Evolutionary conservation across 2,888 invertebrate genomes (phyloP).

Genomic region (Stegophylla sp.): DNA sequence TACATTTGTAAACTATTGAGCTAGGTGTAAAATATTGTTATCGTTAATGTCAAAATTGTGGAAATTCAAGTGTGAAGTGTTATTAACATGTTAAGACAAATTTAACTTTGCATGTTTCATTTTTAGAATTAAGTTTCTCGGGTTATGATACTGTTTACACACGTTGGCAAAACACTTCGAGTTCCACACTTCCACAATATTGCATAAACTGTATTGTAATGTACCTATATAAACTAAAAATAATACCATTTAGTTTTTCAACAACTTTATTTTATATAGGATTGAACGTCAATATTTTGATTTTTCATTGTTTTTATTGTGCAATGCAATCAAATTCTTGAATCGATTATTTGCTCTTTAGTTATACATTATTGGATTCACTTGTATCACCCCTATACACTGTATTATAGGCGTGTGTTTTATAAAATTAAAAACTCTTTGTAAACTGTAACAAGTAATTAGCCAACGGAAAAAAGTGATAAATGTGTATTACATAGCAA

Average conservation of each 20-base stretch:
- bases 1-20: background rate
- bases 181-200: slow-evolving; percentile 3
- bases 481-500: too few relatives aligned
- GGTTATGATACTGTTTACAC: slow-evolving; percentile 17
- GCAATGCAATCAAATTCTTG: too few relatives aligned
- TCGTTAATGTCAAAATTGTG: slow-evolving; percentile 24
- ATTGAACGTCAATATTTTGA: background rate
- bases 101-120: slow-evolving; percentile 44
- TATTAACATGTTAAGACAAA: slow-evolving; percentile 21
- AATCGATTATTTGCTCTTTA: too few relatives aligned
- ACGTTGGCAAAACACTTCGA: slow-evolving; percentile 45
- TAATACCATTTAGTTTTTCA: slow-evolving; percentile 33
- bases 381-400: too few relatives aligned
- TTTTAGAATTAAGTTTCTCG: slow-evolving; percentile 38
- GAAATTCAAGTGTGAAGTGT: slow-evolving; percentile 21
- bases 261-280: background rate
- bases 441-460: too few relatives aligned
- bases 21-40: slow-evolving; percentile 17
- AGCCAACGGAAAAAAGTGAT: too few relatives aligned
- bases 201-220: slow-evolving; percentile 2
- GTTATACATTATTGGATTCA: too few relatives aligned
- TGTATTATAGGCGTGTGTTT: too few relatives aligned
- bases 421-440: too few relatives aligned
- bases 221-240: slow-evolving; percentile 37
- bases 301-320: background rate